Percentiles rank a stretch among this genome's conserved stretches.
phyloP scores from a whole-genome alignment of 2,113 vertebrate species.

The Rhea americana region DNA sequence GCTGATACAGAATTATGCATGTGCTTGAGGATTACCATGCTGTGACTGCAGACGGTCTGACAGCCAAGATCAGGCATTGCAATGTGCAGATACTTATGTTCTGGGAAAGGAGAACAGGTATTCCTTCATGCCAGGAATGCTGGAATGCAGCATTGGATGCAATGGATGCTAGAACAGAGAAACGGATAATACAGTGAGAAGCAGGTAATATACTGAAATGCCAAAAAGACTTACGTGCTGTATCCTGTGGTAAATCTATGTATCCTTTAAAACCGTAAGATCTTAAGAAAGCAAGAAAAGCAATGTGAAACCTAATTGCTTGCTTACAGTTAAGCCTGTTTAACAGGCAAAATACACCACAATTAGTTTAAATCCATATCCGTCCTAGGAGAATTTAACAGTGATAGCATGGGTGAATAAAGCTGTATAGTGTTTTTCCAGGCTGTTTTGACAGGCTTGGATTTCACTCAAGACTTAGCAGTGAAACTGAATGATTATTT shows the following conservation, averaged over 20 bases:
- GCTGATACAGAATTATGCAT: neutral
- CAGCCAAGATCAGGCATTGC: neutral
- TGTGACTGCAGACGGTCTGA: neutral
- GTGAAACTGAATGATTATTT: neutral
- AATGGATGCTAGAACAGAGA: neutral
- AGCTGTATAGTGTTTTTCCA: neutral
- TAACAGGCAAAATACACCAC: neutral
- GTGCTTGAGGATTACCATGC: neutral
- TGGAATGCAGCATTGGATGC: neutral
- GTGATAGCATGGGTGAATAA: neutral
- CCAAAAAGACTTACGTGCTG: no score
- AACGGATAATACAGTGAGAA: neutral
- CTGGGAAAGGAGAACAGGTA: neutral
- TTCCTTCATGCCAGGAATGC: neutral
- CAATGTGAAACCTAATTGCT: accelerated
- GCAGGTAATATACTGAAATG: neutral
- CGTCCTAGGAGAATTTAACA: neutral
- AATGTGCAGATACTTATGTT: neutral
- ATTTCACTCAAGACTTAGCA: neutral
- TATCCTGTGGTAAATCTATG: neutral
- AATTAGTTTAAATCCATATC: accelerated
- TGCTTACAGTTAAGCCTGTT: neutral
- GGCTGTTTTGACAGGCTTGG: neutral
- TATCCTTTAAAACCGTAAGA: neutral
- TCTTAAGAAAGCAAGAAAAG: neutral